Evolutionary conservation across 2,888 invertebrate species (phyloP).

Genomic region (Acleris sparsana): DNA sequence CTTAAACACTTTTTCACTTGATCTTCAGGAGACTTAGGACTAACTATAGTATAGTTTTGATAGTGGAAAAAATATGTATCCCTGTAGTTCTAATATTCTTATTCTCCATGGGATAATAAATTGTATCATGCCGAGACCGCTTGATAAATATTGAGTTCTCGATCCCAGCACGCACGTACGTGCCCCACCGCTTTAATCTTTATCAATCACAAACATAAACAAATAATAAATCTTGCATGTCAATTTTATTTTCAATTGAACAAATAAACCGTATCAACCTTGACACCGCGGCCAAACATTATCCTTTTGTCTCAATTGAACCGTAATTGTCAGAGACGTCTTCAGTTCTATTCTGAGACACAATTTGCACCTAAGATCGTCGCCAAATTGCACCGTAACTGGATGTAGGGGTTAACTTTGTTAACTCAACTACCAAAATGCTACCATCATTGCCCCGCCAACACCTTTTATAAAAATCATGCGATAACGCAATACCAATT

Average conservation of each 20-base stretch:
- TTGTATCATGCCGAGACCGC: not conserved
- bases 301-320: conserved; percentile 82
- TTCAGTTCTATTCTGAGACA: conserved; percentile 77
- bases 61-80: not conserved
- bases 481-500: conserved; percentile 46
- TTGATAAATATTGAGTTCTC: not conserved
- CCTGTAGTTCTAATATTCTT: not conserved
- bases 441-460: not conserved
- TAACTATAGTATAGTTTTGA: too few species aligned
- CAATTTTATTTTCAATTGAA: conserved; percentile 76
- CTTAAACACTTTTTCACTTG: too few species aligned
- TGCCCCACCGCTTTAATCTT: conserved; percentile 5
- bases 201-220: conserved; percentile 40
- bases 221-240: conserved; percentile 64
- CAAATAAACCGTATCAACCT: conserved; percentile 65
- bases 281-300: conserved; percentile 79
- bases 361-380: conserved; percentile 73
- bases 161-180: conserved; percentile 1
- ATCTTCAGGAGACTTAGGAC: too few species aligned
- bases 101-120: not conserved
- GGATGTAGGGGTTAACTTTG: conserved; percentile 48
- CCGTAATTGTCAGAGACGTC: conserved; percentile 76
- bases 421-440: conserved; percentile 38
- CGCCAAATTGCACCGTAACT: conserved; percentile 76
- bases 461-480: not conserved